Evolutionary conservation across 2,797 vertebrate genomes (phyloP), one percentile per base, ranked within the genome.

Genomic region (Molossus alvarezi): DNA sequence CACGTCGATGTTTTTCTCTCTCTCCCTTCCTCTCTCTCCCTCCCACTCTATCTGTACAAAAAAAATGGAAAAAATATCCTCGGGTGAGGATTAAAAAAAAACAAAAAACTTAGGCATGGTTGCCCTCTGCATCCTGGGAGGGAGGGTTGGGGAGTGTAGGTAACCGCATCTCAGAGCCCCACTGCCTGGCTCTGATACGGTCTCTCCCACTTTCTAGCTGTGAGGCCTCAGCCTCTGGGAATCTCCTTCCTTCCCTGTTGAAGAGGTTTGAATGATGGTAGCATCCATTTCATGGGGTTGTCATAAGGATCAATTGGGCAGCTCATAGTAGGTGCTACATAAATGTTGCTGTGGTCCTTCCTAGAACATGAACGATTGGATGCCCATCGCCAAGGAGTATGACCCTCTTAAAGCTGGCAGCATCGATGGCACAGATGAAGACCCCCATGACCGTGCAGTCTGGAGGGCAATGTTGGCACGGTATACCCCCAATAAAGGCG

Each of bases 331-430:
- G 57, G 37, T 23, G 58, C 37, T 48, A 4, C n/a, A 21, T 90
- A 72, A 85, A 57, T 0, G 0, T 67, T 4, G 9, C 0, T 25
- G 7, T 1, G 76, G 18, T 12, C 27, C 75, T 53, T 29, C 1
- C 18, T 5, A 98, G 98, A 97, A 13, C 6, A 99, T 99, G 99
- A 98, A 95, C 0, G 99, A 99, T 55, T 99, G 99, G 99, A 99
- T 98, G 58, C 99, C 99, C 55, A 99, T 99, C 13, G 99, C 99
- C 1, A 99, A 99, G 97, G 98, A 99, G 25, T 99, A 99, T 5
- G 98, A 99, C 83, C 99, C 99, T 0, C 99, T 99, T 20, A 99
- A 99, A 98, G 99, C 99, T 0, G 99, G 99, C 57, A 99, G 99
- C 98, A 99, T 99, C 6, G 99, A 99, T 41, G 99, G 99, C 33